phyloP scores from a whole-genome alignment of 2,113 vertebrate genomes.

The Catagonus wagneri region DNA sequence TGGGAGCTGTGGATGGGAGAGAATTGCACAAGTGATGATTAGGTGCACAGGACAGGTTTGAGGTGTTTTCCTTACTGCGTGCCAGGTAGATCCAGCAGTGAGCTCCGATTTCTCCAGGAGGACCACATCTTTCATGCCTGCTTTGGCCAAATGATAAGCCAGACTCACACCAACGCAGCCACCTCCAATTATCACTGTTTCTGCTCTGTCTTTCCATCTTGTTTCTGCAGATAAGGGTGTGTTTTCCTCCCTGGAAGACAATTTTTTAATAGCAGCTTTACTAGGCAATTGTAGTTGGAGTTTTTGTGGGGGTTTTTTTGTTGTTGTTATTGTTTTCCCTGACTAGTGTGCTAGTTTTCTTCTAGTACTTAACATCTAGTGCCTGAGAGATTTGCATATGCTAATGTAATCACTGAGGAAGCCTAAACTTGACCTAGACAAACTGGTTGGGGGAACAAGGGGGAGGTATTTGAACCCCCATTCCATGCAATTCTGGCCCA shows the following conservation, averaged over 20 bases:
- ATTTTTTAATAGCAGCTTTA: not conserved
- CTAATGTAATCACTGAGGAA: not conserved
- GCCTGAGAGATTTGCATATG: not conserved
- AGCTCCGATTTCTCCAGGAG: constrained; percentile 98
- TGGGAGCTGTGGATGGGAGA: not conserved
- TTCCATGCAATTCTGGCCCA: not conserved
- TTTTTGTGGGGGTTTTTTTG: not conserved
- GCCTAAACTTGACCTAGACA: not conserved
- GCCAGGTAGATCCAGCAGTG: constrained; percentile 99
- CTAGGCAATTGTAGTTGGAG: not conserved
- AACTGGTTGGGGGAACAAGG: not conserved
- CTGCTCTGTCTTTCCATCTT: constrained; percentile 93
- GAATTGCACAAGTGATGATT: not conserved
- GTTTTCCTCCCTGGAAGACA: constrained; percentile 76
- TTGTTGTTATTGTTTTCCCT: not conserved
- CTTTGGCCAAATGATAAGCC: constrained; percentile 97
- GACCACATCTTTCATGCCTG: constrained; percentile 95
- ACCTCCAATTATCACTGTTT: constrained; percentile 96
- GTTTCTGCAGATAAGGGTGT: constrained; percentile 80
- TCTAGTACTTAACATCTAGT: not conserved
- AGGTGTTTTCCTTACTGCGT: constrained; percentile 91
- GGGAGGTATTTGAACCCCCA: not conserved
- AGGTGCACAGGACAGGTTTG: not conserved
- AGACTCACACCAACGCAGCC: constrained; percentile 96
- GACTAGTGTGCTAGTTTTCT: not conserved